These are phyloP conservation scores for Perognathus longimembris DNA, from an alignment of 2,113 vertebrate species.

Conservation along the genomic window DNA sequence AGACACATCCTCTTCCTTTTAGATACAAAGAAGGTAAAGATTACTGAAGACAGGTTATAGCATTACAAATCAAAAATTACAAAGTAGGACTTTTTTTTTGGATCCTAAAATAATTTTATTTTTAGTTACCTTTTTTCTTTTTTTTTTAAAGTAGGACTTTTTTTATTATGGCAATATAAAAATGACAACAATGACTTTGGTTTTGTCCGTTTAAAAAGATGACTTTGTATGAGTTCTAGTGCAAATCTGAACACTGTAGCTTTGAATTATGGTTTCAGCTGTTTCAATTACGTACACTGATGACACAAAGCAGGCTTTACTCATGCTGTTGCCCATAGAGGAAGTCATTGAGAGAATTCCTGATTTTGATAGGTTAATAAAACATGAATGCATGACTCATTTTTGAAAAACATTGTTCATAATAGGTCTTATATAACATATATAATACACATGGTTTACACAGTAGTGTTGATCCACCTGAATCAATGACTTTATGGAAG, in stretches of 20 bases:
- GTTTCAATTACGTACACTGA: not conserved
- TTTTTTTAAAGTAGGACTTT: not conserved
- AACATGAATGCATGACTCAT: not conserved
- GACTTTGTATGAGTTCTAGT: not conserved
- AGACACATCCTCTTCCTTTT: not conserved
- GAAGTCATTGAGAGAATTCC: not conserved
- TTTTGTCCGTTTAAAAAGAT: not conserved
- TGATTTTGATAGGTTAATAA: conserved; percentile 37
- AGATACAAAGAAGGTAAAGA: not conserved
- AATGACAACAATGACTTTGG: not conserved
- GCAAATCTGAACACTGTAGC: not conserved
- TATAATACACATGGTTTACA: not conserved
- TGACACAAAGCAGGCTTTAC: conserved; percentile 2
- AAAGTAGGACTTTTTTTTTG: not conserved
- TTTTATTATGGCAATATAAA: not conserved
- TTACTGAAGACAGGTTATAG: not conserved
- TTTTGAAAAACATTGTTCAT: conserved; percentile 28
- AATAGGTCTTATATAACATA: not conserved
- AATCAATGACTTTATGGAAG: not conserved
- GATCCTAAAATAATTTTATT: no score
- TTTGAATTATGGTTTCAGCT: conserved; percentile 1
- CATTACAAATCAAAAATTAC: not conserved
- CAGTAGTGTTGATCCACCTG: not conserved
- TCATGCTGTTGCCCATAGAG: not conserved
- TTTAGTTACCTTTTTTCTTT: no score